Conservation (phyloP, 2,888 invertebrate genomes). For the Opisthograptis luteolata region DNA sequence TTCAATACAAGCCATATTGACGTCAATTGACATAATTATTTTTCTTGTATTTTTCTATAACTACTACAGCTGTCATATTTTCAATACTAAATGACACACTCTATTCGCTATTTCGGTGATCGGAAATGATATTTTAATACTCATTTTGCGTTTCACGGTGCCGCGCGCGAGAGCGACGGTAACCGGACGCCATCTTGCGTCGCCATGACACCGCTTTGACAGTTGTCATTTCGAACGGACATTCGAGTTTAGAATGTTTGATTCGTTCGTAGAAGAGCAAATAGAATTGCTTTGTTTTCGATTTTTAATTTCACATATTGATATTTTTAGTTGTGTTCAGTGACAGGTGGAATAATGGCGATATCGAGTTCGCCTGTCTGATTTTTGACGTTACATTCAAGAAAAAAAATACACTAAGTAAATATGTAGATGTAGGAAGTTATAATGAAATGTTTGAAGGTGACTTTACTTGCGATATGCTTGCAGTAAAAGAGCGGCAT, state of each 20-base stretch:
- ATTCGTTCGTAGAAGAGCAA: slow-evolving; percentile 52
- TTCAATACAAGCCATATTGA: too few relatives aligned
- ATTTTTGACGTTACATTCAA: too few relatives aligned
- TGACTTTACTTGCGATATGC: too few relatives aligned
- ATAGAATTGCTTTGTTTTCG: slow-evolving; percentile 37
- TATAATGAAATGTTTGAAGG: too few relatives aligned
- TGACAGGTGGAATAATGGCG: slow-evolving; percentile 9
- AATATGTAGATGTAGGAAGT: not conserved
- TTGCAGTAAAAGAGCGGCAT: too few relatives aligned
- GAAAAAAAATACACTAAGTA: too few relatives aligned
- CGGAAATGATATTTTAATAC: slow-evolving; percentile 74
- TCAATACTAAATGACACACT: slow-evolving; percentile 29
- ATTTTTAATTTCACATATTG: slow-evolving; percentile 10
- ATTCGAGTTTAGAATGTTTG: slow-evolving; percentile 76
- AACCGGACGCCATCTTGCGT: slow-evolving; percentile 79
- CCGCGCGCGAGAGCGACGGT: slow-evolving; percentile 69
- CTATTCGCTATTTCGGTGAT: slow-evolving; percentile 64
- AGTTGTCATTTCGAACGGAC: slow-evolving; percentile 78
- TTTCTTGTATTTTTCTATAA: too few relatives aligned
- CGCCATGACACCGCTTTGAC: slow-evolving; percentile 79
- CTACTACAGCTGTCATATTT: too few relatives aligned
- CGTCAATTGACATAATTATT: too few relatives aligned
- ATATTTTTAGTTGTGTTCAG: not conserved
- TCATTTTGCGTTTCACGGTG: slow-evolving; percentile 72
- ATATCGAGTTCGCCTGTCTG: slow-evolving; percentile 18